Evolutionary conservation across 2,888 invertebrate species (phyloP), one percentile per base, ranked within the genome.

Genomic region (Brenthis daphne): DNA sequence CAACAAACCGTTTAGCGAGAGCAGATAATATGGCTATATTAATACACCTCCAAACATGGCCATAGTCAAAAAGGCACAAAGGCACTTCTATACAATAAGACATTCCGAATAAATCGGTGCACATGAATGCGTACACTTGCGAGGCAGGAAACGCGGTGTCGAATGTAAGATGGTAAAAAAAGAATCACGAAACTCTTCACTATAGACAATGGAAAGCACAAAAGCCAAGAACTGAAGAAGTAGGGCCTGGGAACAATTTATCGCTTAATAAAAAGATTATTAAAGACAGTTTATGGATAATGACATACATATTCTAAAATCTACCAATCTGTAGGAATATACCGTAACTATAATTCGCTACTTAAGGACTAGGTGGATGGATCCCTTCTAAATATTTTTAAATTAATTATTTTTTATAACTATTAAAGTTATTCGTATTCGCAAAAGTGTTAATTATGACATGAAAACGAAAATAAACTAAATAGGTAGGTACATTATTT

Each of bases 11-110:
- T 79, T 80, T 76, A 77, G 79, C 78, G 75, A 77, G 71, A 77
- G 77, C 74, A 77, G 84, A 89, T 87, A 90, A 88, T 84, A 83
- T 80, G 79, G 75, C 82, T 85, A 86, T 85, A 84, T 82, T 84
- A 86, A 84, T 84, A 85, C 82, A 81, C 82, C 80, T 83, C 83
- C 83, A 86, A 87, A 86, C 84, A 84, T 77, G 83, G 78, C 80
- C 79, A 74, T 82, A 91, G 90, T 92, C 91, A 83, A 90, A 82
- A 92, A 92, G 92, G 92, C 91, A 92, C 88, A 89, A 91, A 90
- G 87, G 88, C 88, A 87, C 75, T 84, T 81, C 81, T 76, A 82
- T 83, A 87, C 83, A 88, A 81, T 81, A 79, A 83, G 79, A 81
- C 83, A 83, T 83, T 78, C 78, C 75, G 80, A 82, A 85, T 82